A percentile compares a stretch with the other conserved stretches of the same genome.
Evolutionary conservation across 2,797 vertebrate species (phyloP).

Genomic region (Manis pentadactyla): DNA sequence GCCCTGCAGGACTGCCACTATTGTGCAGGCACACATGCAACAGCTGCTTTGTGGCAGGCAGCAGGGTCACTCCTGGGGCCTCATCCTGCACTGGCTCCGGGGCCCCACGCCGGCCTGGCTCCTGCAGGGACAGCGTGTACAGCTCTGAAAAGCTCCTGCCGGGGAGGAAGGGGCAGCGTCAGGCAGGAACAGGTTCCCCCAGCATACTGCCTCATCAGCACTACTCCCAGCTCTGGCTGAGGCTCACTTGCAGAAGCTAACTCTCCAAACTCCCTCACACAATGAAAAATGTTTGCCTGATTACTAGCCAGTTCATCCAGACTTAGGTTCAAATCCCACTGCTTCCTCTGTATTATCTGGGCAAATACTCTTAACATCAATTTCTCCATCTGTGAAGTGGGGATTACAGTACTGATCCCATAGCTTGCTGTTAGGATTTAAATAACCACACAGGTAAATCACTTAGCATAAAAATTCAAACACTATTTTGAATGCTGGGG

Average conservation of each 20-base stretch:
- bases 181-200: not conserved
- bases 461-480: not conserved
- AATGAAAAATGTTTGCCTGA: not conserved
- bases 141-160: slow-evolving; percentile 95
- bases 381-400: not conserved
- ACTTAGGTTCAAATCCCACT: not conserved
- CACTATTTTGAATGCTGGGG: not conserved
- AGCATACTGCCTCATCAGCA: not conserved
- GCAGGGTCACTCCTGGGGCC: not conserved
- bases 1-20: slow-evolving; percentile 19
- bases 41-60: slow-evolving; percentile 84
- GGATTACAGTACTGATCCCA: not conserved
- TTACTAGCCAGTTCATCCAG: not conserved
- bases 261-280: not conserved
- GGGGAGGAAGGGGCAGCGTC: not conserved
- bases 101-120: slow-evolving; percentile 87
- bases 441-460: not conserved
- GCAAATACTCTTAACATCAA: not conserved
- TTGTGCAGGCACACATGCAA: slow-evolving; percentile 91
- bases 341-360: not conserved
- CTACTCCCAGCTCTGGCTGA: not conserved
- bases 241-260: not conserved
- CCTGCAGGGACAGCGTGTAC: slow-evolving; percentile 94
- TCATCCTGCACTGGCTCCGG: slow-evolving; percentile 76
- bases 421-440: not conserved